Percentiles rank a stretch among this genome's conserved stretches.
These are phyloP conservation scores for Dendrolimus punctatus DNA, from an alignment of 1,140 invertebrate genomes.

Conservation along the genomic window DNA sequence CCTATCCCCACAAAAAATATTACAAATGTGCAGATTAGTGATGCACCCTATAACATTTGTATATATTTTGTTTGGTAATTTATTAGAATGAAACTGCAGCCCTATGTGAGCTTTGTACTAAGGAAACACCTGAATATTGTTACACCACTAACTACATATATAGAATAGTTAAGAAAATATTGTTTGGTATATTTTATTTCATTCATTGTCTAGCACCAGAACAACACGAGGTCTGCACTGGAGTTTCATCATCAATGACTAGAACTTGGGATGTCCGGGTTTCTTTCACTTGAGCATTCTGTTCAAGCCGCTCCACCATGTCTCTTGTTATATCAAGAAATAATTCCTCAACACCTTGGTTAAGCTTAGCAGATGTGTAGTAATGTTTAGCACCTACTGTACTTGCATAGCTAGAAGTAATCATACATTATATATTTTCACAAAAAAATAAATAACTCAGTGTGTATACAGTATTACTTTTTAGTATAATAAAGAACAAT, in stretches of 20 bases:
- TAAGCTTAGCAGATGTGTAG: conserved; percentile 96
- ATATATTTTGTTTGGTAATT: no score
- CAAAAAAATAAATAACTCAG: background rate
- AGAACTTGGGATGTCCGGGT: conserved; percentile 37
- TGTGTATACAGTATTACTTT: background rate
- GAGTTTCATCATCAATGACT: conserved; percentile 57
- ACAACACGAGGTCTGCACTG: conserved; percentile 46
- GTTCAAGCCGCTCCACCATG: conserved; percentile 46
- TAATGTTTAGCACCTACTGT: conserved; percentile 96
- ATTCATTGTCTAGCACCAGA: conserved; percentile 31
- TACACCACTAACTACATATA: no score
- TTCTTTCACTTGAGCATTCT: conserved; percentile 27
- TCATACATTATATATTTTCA: background rate
- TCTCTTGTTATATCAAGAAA: conserved; percentile 88
- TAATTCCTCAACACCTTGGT: conserved; percentile 93
- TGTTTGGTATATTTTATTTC: no score
- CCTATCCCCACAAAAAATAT: no score
- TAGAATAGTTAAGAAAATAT: no score
- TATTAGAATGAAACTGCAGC: no score
- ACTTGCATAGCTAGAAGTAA: conserved; percentile 83
- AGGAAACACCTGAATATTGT: no score
- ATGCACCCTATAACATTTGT: no score
- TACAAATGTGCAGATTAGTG: no score
- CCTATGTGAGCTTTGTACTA: no score
- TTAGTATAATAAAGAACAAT: background rate